phyloP scores from a whole-genome alignment of 2,113 vertebrate genomes.

The Helogale parvula region DNA sequence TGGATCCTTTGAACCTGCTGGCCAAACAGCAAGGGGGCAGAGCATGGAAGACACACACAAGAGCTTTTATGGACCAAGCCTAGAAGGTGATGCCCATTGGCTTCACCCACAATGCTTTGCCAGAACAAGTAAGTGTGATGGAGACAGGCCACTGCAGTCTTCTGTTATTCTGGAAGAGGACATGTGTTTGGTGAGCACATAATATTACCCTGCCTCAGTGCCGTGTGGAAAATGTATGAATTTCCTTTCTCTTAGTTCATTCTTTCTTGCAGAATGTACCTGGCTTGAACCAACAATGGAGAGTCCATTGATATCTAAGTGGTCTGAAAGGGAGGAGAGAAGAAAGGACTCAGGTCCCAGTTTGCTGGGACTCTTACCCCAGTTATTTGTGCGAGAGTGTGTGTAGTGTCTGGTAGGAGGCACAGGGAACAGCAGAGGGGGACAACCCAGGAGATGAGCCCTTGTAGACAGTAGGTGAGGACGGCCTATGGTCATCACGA shows the following conservation, averaged over 20 bases:
- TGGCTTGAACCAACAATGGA: neutral
- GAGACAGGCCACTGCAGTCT: neutral
- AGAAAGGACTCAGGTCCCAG: neutral
- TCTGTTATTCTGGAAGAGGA: neutral
- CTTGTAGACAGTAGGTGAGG: neutral
- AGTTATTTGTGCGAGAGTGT: too few relatives aligned
- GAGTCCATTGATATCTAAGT: neutral
- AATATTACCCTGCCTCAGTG: too few relatives aligned
- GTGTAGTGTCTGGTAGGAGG: neutral
- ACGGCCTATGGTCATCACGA: neutral
- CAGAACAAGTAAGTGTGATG: neutral
- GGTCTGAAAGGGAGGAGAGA: neutral
- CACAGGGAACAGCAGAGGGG: fast-evolving
- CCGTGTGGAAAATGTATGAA: neutral
- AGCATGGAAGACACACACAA: neutral
- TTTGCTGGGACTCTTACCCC: neutral
- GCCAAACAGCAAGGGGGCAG: too few relatives aligned
- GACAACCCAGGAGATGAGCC: neutral
- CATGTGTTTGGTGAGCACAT: neutral
- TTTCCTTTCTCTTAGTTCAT: neutral
- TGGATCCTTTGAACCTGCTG: neutral
- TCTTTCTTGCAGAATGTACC: neutral
- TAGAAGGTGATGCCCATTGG: neutral
- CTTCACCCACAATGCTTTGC: neutral
- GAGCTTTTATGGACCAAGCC: neutral